Base-by-base conservation (phyloP, 2,113 vertebrate species). In the Fukomys damarensis region DNA sequence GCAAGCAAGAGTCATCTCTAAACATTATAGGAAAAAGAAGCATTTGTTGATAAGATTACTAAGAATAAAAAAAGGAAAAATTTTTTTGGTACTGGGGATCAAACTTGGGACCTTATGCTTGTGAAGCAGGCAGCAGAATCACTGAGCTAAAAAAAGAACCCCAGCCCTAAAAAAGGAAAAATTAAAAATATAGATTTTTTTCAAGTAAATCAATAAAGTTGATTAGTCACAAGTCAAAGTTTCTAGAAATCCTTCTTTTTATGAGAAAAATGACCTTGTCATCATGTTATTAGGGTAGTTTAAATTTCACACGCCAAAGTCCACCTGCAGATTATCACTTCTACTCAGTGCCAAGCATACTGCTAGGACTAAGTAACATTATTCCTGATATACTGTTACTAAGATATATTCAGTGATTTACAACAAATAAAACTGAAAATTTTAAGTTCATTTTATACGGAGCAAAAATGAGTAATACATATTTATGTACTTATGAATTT, bases 171-270 rank as follows among this genome's bases (percentile, higher is more conserved):
- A 72, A 74, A 58, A 65, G 11, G 24, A 86, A 86, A 58, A 7
- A 19, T 19, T 54, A 22, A 58, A 72, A 79, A 85, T 54, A 11
- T 54, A 26, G 63, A 68, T n/a, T 46, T 63, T 63, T 96, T 93
- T 79, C 63, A 95, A 92, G 80, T 43, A 88, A 76, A 93, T 85
- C 43, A 70, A 70, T 46, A 63, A 96, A 63, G 28, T 91, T 63
- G 22, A 91, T 74, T 56, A 96, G 46, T 22, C 12, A 16, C 30
- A 92, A 94, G 30, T 41, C 35, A 46, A 82, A 82, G 10, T 80
- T 81, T 59, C 52, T 32, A 91, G 83, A 93, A 91, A 93, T 70
- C 63, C 26, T 89, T 91, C 68, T 74, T 93, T 92, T 54, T 35
- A 14, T 89, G 58, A 70, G 26, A 38, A 90, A 92, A 86, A 46